Evolutionary conservation across 2,797 vertebrate genomes (phyloP).

Genomic region (Glyptemys insculpta): DNA sequence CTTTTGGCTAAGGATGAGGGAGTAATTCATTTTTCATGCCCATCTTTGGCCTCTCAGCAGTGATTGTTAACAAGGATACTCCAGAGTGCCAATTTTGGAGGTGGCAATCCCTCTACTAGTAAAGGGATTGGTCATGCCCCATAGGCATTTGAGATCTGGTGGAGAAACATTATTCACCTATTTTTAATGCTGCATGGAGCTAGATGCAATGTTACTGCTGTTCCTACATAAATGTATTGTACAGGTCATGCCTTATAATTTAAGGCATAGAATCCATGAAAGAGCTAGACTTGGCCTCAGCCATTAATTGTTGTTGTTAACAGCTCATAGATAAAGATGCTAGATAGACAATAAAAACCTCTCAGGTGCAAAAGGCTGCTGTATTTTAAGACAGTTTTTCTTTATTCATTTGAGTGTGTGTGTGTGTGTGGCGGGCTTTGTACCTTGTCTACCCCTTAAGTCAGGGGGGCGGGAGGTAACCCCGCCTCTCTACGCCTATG

Average conservation of each 20-base stretch:
- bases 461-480: too few relatives aligned
- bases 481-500: too few relatives aligned
- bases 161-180: not conserved
- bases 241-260: not conserved
- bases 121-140: not conserved
- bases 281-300: not conserved
- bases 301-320: not conserved
- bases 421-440: too few relatives aligned
- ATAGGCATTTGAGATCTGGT: fast-evolving
- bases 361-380: not conserved
- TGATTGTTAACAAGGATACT: not conserved
- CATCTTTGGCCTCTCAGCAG: not conserved
- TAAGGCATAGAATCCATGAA: not conserved
- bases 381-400: not conserved
- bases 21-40: not conserved
- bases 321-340: not conserved
- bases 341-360: not conserved
- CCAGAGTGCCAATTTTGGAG: not conserved
- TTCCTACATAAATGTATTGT: not conserved
- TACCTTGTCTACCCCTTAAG: too few relatives aligned
- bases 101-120: not conserved
- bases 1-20: not conserved
- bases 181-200: not conserved
- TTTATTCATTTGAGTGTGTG: not conserved
- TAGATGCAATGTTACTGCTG: not conserved